These are phyloP conservation scores for Protophormia terraenovae DNA, from an alignment of 2,888 invertebrate species.

Conservation along the genomic window DNA sequence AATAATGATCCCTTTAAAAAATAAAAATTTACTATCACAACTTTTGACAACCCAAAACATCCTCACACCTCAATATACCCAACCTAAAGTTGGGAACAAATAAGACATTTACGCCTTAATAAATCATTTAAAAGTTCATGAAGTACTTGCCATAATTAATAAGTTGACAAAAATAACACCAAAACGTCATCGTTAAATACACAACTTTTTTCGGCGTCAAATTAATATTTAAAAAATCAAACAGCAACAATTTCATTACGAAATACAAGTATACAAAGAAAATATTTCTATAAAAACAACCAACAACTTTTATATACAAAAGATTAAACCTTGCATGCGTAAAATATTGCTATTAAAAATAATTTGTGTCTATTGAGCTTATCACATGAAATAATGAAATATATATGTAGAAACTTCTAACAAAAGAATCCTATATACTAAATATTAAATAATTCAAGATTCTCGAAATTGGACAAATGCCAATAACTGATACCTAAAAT, in stretches of 20 bases:
- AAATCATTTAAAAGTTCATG: not conserved
- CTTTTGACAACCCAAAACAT: too few relatives aligned
- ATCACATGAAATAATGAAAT: slow-evolving; percentile 1
- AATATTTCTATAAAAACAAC: not conserved
- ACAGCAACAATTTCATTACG: not conserved
- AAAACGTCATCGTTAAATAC: slow-evolving; percentile 17
- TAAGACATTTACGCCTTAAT: not conserved
- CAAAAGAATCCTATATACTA: not conserved
- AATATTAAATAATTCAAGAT: not conserved
- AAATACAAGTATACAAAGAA: not conserved
- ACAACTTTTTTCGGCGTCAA: not conserved
- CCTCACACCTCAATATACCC: not conserved
- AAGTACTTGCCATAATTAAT: not conserved
- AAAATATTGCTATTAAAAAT: not conserved
- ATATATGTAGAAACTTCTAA: not conserved
- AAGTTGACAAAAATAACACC: not conserved
- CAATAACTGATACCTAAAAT: not conserved
- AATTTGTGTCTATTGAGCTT: not conserved
- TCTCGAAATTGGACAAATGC: not conserved
- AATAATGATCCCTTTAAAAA: too few relatives aligned
- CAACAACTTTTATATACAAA: not conserved
- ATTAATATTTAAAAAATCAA: not conserved
- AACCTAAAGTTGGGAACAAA: not conserved
- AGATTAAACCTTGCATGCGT: slow-evolving; percentile 3
- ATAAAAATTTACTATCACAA: too few relatives aligned